Percentiles rank a stretch among this genome's conserved stretches.
Evolutionary conservation across 1,140 invertebrate genomes (phyloP).

Genomic region (Drosophila pruinosa): DNA sequence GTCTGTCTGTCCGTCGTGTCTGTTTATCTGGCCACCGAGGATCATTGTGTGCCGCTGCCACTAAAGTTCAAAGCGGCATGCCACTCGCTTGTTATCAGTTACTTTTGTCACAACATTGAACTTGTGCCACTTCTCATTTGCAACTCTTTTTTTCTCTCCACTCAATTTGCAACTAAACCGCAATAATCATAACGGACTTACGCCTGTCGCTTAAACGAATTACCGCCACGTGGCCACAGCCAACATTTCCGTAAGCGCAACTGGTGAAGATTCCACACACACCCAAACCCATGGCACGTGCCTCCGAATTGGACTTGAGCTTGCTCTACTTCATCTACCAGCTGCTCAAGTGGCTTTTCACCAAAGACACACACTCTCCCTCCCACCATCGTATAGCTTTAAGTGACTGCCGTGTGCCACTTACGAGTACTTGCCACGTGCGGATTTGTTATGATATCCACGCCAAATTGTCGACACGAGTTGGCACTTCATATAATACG

Average conservation of each 20-base stretch:
- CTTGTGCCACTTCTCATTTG: conserved; percentile 53
- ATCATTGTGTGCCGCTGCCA: conserved; percentile 38
- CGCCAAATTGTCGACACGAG: conserved; percentile 51
- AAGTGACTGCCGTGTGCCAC: conserved; percentile 15
- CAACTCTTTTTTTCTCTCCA: conserved; percentile 62
- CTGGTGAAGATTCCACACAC: conserved; percentile 48
- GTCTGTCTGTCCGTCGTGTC: conserved; percentile 22
- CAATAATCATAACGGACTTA: conserved; percentile 68
- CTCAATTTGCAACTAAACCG: conserved; percentile 49
- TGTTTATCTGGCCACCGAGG: conserved; percentile 28
- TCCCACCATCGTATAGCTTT: conserved; percentile 7
- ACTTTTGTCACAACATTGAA: conserved; percentile 49
- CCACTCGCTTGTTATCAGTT: conserved; percentile 26
- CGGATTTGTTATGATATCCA: conserved; percentile 64
- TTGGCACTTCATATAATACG: conserved; percentile 17
- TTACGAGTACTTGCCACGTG: conserved; percentile 49
- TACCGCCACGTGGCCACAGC: conserved; percentile 63
- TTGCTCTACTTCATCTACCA: conserved; percentile 37
- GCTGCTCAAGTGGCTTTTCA: conserved; percentile 59
- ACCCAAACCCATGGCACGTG: conserved; percentile 24
- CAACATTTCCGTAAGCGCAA: conserved; percentile 54
- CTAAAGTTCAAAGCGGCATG: conserved; percentile 31
- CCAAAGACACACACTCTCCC: not conserved
- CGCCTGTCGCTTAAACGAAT: conserved; percentile 72
- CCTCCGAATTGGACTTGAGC: conserved; percentile 20